Base-by-base conservation (phyloP, 2,888 invertebrate genomes). In the Melitaea athalia region DNA sequence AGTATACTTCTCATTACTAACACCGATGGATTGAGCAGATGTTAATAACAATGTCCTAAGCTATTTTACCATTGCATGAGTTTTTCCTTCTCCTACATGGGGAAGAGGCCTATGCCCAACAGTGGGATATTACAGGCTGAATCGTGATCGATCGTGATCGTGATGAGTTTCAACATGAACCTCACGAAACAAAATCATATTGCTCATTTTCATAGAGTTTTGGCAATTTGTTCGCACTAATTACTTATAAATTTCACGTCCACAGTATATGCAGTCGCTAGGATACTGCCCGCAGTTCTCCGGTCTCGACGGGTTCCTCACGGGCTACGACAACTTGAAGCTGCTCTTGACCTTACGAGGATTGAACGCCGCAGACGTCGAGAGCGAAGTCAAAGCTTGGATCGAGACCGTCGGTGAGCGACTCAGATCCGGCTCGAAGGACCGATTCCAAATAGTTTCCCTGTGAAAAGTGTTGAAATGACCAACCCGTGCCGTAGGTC, bases 251-350 rank as follows among this genome's bases (percentile, higher is more conserved):
- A 0, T 50, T 62, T 42, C 15, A 43, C 10, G 0, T 15, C 50
- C 17, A 0, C 86, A 96, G 95, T 97, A 96, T 81, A 91, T 96
- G 63, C 93, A 94, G 64, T 92, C 94, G 70, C 94, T 98, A 81
- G 97, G 98, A 38, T 98, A 98, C 87, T 98, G 98, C 84, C 98
- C 98, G 0, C 98, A 98, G 91, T 95, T 95, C 84, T 95, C 96
- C 87, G 97, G 97, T 0, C 86, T 98, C 57, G 96, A 98, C 78
- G 94, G 94, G 66, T 95, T 95, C 78, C 93, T 97, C 82, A 96
- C 97, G 10, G 96, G 97, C 0, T 87, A 93, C 68, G 95, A 98
- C 81, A 96, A 96, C 79, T 87, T 98, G 59, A 87, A 84, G 59
- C 90, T 96, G 70, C 95, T 97, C 87, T 96, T 96, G 1, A 88